Evolutionary conservation across 2,888 invertebrate species (phyloP).

Genomic region (Digitonthophagus gazella): DNA sequence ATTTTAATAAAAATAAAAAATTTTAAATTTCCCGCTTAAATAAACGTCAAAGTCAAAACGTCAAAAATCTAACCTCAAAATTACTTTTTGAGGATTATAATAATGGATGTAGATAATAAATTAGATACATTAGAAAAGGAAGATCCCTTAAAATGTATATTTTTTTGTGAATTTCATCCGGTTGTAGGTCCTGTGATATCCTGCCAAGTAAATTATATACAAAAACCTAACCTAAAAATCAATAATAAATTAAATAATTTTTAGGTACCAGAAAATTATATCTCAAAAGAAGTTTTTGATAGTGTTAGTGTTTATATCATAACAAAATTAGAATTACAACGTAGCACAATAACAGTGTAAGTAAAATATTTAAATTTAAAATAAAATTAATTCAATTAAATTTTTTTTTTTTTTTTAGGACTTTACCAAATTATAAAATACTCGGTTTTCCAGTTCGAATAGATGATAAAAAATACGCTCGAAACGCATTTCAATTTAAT

Average conservation of each 20-base stretch:
- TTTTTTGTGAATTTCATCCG: slow-evolving; percentile 74
- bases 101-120: slow-evolving; percentile 20
- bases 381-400: not conserved
- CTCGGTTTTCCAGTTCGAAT: slow-evolving; percentile 91
- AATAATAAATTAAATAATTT: slow-evolving; percentile 33
- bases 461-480: slow-evolving; percentile 81
- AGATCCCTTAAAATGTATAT: slow-evolving; percentile 78
- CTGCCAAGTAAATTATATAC: slow-evolving; percentile 65
- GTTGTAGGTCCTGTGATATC: slow-evolving; percentile 81
- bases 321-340: slow-evolving; percentile 88
- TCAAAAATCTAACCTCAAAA: not conserved
- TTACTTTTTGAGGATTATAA: not conserved
- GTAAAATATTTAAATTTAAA: slow-evolving; percentile 43
- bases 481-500: slow-evolving; percentile 95
- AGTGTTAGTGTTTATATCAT: slow-evolving; percentile 92
- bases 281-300: slow-evolving; percentile 92
- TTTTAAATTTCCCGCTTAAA: too few species aligned
- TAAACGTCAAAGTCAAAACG: not conserved
- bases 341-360: slow-evolving; percentile 88
- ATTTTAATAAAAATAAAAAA: too few species aligned
- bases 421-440: slow-evolving; percentile 77
- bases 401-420: slow-evolving; percentile 56
- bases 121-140: slow-evolving; percentile 65
- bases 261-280: slow-evolving; percentile 84
- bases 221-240: slow-evolving; percentile 18